phyloP scores from a whole-genome alignment of 2,888 invertebrate genomes.

The Leucophenga montana region DNA sequence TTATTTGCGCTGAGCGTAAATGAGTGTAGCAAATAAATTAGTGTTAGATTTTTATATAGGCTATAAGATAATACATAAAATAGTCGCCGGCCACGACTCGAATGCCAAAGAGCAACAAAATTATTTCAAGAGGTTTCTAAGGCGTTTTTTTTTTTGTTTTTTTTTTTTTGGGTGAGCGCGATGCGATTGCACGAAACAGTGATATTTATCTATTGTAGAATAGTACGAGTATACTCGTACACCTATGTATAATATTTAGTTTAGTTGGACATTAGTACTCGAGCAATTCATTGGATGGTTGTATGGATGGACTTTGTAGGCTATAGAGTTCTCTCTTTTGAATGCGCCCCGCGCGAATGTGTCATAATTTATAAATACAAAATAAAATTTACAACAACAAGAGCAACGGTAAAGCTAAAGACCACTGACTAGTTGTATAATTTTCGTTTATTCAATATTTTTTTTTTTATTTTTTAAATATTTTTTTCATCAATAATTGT shows the following conservation, averaged over 20 bases:
- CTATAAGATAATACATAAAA: too few species aligned
- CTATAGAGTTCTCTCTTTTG: slow-evolving; percentile 34
- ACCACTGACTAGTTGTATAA: slow-evolving; percentile 28
- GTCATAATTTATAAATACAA: slow-evolving; percentile 71
- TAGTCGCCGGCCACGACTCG: too few species aligned
- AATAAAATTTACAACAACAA: slow-evolving; percentile 40
- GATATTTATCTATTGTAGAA: slow-evolving; percentile 18
- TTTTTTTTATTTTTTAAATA: background rate
- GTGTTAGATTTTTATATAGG: too few species aligned
- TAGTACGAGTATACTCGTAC: too few species aligned
- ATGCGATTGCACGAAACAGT: slow-evolving; percentile 42
- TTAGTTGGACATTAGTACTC: background rate
- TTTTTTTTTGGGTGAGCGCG: background rate
- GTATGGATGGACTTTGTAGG: slow-evolving; percentile 31
- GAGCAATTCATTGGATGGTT: background rate
- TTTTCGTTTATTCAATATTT: slow-evolving; percentile 46
- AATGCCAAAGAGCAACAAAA: slow-evolving; percentile 7
- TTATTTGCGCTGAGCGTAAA: background rate
- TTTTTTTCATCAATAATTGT: background rate
- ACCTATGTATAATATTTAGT: background rate
- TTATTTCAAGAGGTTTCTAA: background rate
- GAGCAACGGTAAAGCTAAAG: slow-evolving; percentile 52
- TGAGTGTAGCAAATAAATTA: too few species aligned
- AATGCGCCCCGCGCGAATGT: too few species aligned
- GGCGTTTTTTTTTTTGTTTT: too few species aligned